Evolutionary conservation across 1,140 invertebrate genomes (phyloP).

Genomic region (Sitodiplosis mosellana): DNA sequence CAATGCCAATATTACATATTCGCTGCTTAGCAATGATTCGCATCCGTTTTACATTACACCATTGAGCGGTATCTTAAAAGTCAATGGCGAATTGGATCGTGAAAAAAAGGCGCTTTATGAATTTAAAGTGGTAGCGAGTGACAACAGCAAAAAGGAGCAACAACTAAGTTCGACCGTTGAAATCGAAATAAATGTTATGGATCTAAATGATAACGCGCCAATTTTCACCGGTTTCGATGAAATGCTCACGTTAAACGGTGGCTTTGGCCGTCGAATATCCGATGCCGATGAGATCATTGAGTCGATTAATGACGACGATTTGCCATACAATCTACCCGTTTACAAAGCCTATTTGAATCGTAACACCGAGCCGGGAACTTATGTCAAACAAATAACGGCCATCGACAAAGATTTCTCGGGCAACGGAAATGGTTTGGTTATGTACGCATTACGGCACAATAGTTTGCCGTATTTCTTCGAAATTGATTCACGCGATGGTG

Average conservation of each 20-base stretch:
- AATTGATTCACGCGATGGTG: slow-evolving; percentile 63
- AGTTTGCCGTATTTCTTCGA: slow-evolving; percentile 45
- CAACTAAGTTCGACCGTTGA: slow-evolving; percentile 48
- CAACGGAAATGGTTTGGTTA: slow-evolving; percentile 64
- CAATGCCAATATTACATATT: slow-evolving; percentile 59
- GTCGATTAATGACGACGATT: background rate
- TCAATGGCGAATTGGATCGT: slow-evolving; percentile 58
- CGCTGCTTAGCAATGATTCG: slow-evolving; percentile 36
- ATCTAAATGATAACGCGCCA: slow-evolving; percentile 61
- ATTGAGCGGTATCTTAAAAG: slow-evolving; percentile 51
- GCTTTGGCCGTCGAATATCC: slow-evolving; percentile 10
- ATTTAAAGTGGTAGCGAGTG: slow-evolving; percentile 53
- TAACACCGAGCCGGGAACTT: slow-evolving; percentile 44
- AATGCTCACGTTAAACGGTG: slow-evolving; percentile 15
- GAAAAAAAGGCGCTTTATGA: slow-evolving; percentile 51
- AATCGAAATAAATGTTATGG: slow-evolving; percentile 59
- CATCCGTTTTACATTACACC: slow-evolving; percentile 56
- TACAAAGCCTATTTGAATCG: slow-evolving; percentile 50
- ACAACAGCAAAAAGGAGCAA: slow-evolving; percentile 40
- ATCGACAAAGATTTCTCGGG: slow-evolving; percentile 68
- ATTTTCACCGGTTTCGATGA: slow-evolving; percentile 54
- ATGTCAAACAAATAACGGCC: slow-evolving; percentile 52
- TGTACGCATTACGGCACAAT: slow-evolving; percentile 46
- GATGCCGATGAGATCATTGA: slow-evolving; percentile 12
- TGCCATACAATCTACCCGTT: slow-evolving; percentile 30